Base-by-base conservation (phyloP, 2,113 vertebrate species). In the Zosterops japonicus region DNA sequence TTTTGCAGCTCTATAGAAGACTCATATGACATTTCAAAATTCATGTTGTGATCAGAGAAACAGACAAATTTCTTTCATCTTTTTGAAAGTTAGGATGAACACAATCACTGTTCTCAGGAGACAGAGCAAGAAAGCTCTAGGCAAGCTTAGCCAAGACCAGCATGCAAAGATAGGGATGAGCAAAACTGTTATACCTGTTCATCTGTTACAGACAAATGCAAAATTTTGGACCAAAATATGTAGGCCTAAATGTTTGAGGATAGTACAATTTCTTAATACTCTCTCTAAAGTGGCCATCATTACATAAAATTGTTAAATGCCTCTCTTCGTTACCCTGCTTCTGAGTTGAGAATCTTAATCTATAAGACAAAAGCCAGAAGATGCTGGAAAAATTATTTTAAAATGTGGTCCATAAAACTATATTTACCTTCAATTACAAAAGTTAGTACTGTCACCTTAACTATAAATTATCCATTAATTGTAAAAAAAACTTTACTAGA, bases 151-250 rank as follows among this genome's bases (percentile, higher is more conserved):
- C 14, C 35, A 77, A 80, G 50, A 63, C 9, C 5, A 33, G 7
- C 19, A n/a, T 33, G 36, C 4, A 75, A 70, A 70, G 33, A 24
- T 18, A 14, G 6, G 8, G 36, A 80, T 41, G 13, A 70, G 29
- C 5, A 78, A 56, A 63, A 63, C 25, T 46, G 6, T 46, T 70
- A 31, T 2, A 22, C 2, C 1, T 65, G 11, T n/a, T 57, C 5
- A 61, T 74, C 46, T 12, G 2, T 47, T 71, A 46, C 1, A 20
- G 7, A 56, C 0, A 70, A 57, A 57, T 3, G 1, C 0, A 79
- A 53, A 79, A 27, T 44, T 56, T 79, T 50, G 24, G 5, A 16
- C 23, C 35, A 57, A 52, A 61, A 4, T 14, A 24, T 47, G 14
- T 36, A 50, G 47, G 13, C 9, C 5, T 53, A 77, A 63, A 72